Evolutionary conservation across 53 echinoderm and acorn worm genomes (phyloP).

Genomic region (Paelopatides confundens): DNA sequence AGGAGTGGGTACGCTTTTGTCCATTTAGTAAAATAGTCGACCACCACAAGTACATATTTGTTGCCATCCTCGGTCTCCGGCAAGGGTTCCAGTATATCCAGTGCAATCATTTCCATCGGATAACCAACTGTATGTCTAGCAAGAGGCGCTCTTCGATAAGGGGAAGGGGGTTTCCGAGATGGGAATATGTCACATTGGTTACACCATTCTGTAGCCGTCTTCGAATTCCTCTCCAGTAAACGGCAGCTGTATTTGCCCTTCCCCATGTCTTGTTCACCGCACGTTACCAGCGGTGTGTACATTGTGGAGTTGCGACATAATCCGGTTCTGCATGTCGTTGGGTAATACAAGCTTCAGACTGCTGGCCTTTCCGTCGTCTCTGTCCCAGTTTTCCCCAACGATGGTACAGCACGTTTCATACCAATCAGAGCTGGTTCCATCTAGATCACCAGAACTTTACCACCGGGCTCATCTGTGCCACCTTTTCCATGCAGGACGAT

Average conservation of each 20-base stretch:
- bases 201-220: background rate
- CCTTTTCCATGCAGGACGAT: constrained; percentile 6
- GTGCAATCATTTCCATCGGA: too few relatives aligned
- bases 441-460: constrained; percentile 48
- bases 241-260: background rate
- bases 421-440: constrained; percentile 33
- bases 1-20: too few relatives aligned
- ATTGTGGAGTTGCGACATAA: constrained; percentile 9
- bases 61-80: too few relatives aligned
- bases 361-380: background rate
- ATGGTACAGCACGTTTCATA: constrained; percentile 13
- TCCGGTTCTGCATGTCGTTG: background rate
- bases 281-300: constrained; percentile 49
- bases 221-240: constrained; percentile 40
- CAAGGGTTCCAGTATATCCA: too few relatives aligned
- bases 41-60: too few relatives aligned
- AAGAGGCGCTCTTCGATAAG: too few relatives aligned
- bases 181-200: too few relatives aligned
- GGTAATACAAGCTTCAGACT: constrained; percentile 43
- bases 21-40: too few relatives aligned
- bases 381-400: constrained; percentile 54
- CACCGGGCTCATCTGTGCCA: too few relatives aligned
- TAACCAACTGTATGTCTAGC: too few relatives aligned
- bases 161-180: too few relatives aligned
- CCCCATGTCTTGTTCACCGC: constrained; percentile 25